A percentile compares a stretch with the other conserved stretches of the same genome.
Evolutionary conservation across 2,113 vertebrate species (phyloP).

Genomic region (Machaerirhynchus nigripectus): DNA sequence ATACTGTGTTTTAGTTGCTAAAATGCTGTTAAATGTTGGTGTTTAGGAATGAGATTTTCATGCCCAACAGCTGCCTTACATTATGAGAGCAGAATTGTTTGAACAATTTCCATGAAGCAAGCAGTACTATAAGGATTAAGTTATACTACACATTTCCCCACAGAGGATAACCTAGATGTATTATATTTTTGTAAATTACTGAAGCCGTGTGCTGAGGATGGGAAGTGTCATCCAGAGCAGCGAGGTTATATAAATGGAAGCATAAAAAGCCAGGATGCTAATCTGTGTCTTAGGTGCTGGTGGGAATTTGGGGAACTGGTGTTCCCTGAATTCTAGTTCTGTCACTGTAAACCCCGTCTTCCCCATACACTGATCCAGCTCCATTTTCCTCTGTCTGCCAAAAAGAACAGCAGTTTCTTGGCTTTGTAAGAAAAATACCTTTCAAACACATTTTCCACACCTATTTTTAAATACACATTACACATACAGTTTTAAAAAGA

Average conservation of each 20-base stretch:
- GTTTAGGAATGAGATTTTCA: not conserved
- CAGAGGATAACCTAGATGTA: not conserved
- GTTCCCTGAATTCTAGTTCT: not conserved
- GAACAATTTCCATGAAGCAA: not conserved
- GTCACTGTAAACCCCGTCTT: not conserved
- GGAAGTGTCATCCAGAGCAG: not conserved
- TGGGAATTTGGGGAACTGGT: accelerated
- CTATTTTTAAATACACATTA: not conserved
- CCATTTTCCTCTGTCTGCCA: not conserved
- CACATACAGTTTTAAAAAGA: not conserved
- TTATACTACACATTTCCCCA: not conserved
- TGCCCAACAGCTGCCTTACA: not conserved
- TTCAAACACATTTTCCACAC: not conserved
- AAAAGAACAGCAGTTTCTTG: not conserved
- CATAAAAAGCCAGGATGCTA: not conserved
- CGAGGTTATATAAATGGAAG: not conserved
- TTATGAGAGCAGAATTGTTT: not conserved
- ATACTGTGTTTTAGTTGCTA: not conserved
- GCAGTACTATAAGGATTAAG: not conserved
- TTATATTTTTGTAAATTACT: not conserved
- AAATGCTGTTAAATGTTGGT: not conserved
- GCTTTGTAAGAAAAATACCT: not conserved
- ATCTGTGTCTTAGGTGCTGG: not conserved
- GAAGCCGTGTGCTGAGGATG: not conserved
- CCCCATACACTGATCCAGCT: not conserved